Base-by-base conservation (phyloP, 2,888 invertebrate genomes). In the Invenusta paracnida region DNA sequence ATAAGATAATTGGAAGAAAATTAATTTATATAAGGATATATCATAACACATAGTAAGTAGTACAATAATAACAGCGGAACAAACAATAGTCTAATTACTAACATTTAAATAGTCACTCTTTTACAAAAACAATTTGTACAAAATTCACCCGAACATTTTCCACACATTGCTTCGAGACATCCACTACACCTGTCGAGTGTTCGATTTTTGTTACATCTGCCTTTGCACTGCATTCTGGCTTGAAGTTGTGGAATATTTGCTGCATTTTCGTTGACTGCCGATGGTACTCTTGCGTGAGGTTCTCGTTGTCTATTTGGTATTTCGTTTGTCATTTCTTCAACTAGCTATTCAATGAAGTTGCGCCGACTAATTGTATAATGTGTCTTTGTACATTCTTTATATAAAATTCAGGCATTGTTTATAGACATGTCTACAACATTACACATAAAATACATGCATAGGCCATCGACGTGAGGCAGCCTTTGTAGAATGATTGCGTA, bases 191-290 rank as follows among this genome's bases (percentile, higher is more conserved):
- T 73, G 73, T 73, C 27, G 11, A 73, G 73, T 73, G 73, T 73
- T 73, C 73, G 73, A 73, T 73, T 73, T 73, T 73, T 73, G 73
- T n/a, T 73, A 73, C 25, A 73, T n/a, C 17, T 48, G 23, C 73
- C 73, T 73, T 73, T 73, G 73, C 73, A 73, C 73, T 73, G 73
- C 25, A 73, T 73, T 73, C 73, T 73, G 27, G 73, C 73, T 73
- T 73, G 25, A 73, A 73, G 73, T 73, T 23, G 25, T 23, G 73
- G 73, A 73, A 73, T 73, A 73, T 73, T 73, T 73, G 73, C 73
- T 73, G 73, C 73, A 73, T 73, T 73, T 73, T 73, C 23, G 73
- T 73, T 5, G 73, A 73, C 73, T 73, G 25, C 25, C 23, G 73
- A 23, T 73, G 17, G 73, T 23, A 73, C 73, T 73, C 73, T 73